Percentiles rank a stretch among this genome's conserved stretches.
These are phyloP conservation scores for Lophotis ruficrista DNA, from an alignment of 2,113 vertebrate species.

Conservation along the genomic window DNA sequence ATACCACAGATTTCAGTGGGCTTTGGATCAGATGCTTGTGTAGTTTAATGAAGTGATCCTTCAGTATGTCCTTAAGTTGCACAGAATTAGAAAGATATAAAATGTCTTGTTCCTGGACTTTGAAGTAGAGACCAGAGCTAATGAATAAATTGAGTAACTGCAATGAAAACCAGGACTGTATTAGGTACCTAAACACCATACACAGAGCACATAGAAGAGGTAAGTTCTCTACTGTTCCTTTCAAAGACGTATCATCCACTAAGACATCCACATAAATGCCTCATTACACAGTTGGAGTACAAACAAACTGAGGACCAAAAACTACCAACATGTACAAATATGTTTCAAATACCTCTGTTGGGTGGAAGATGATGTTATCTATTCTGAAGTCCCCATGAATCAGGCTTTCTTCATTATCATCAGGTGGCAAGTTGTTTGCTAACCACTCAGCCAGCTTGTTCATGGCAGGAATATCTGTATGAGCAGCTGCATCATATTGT, in stretches of 20 bases:
- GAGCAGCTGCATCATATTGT: conserved; percentile 86
- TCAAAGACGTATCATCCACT: background rate
- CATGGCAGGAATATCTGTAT: conserved; percentile 86
- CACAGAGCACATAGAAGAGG: background rate
- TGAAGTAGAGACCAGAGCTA: background rate
- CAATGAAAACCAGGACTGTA: background rate
- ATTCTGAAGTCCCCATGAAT: conserved; percentile 91
- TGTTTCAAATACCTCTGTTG: conserved; percentile 80
- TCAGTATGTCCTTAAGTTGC: background rate
- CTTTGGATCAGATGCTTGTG: background rate
- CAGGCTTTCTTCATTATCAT: conserved; percentile 82
- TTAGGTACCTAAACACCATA: background rate
- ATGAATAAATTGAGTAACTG: background rate
- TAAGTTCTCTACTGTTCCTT: background rate
- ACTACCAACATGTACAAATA: background rate
- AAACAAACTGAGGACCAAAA: background rate
- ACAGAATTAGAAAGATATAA: background rate
- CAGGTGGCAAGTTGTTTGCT: conserved; percentile 81
- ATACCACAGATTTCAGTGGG: background rate
- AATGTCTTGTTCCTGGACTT: background rate
- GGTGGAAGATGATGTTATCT: conserved; percentile 93
- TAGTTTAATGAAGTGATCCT: background rate
- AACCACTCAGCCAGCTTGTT: conserved; percentile 87
- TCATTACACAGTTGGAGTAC: background rate
- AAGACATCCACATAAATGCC: accelerated